Evolutionary conservation across 2,797 vertebrate species (phyloP).

Genomic region (Propithecus deckenii): DNA sequence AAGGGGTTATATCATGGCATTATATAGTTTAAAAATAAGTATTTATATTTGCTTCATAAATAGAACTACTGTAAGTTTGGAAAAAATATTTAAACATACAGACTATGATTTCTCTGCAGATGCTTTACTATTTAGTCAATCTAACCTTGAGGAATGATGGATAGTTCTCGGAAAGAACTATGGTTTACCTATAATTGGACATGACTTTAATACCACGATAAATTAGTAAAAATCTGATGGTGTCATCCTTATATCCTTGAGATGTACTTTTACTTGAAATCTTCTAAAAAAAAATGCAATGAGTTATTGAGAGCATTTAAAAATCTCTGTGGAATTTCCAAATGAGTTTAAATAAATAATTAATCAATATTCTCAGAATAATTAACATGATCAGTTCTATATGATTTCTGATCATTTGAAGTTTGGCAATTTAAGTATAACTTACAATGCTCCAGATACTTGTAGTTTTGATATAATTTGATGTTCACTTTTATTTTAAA

Average conservation of each 20-base stretch:
- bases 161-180: neutral
- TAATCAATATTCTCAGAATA: constrained; percentile 33
- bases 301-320: neutral
- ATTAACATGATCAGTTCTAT: constrained; percentile 29
- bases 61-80: neutral
- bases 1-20: neutral
- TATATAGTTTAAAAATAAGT: neutral
- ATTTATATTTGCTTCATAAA: neutral
- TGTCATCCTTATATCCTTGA: neutral
- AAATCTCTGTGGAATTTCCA: constrained; percentile 33
- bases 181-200: neutral
- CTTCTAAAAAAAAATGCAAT: constrained; percentile 42
- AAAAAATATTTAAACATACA: neutral
- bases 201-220: constrained; percentile 35
- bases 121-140: neutral
- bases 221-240: neutral
- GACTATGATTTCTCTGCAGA: neutral
- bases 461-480: neutral
- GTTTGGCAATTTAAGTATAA: constrained; percentile 7
- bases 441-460: neutral
- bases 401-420: constrained; percentile 24
- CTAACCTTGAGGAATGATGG: neutral
- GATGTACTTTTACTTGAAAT: neutral
- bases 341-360: neutral
- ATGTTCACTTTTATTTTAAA: neutral